phyloP scores from a whole-genome alignment of 2,113 vertebrate species.

The Paedocypris sp. region DNA sequence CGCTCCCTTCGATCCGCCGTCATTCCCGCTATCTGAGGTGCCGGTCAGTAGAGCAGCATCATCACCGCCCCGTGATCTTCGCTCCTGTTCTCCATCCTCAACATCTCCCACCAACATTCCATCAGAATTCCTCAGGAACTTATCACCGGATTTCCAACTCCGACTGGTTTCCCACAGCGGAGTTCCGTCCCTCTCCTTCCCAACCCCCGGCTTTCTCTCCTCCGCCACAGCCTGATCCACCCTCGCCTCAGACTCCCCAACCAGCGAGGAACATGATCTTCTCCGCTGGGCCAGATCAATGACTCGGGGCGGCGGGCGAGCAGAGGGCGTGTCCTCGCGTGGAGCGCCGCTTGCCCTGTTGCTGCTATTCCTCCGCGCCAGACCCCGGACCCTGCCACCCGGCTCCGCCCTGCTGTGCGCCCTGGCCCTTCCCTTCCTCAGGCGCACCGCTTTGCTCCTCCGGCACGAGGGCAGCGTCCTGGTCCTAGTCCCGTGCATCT shows the following conservation, averaged over 20 bases:
- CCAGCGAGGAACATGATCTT: slow-evolving; percentile 31
- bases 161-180: slow-evolving; percentile 31
- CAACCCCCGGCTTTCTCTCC: slow-evolving; percentile 61
- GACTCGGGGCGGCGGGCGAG: slow-evolving; percentile 29
- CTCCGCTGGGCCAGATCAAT: slow-evolving; percentile 32
- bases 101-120: slow-evolving; percentile 27
- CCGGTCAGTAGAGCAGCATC: slow-evolving; percentile 41
- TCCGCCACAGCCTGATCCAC: slow-evolving; percentile 36
- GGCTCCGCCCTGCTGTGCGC: slow-evolving; percentile 56
- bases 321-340: slow-evolving; percentile 32
- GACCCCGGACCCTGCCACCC: slow-evolving; percentile 38
- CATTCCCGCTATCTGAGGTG: slow-evolving; percentile 34
- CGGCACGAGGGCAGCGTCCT: slow-evolving; percentile 70
- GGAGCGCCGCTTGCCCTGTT: slow-evolving; percentile 15
- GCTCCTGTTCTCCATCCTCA: slow-evolving; percentile 43
- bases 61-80: slow-evolving; percentile 52
- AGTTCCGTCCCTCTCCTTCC: slow-evolving; percentile 52
- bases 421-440: slow-evolving; percentile 65
- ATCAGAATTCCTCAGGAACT: too few species aligned
- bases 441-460: slow-evolving; percentile 62
- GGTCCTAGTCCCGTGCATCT: slow-evolving; percentile 67
- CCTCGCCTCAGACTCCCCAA: slow-evolving; percentile 43
- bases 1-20: too few species aligned
- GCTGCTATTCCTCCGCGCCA: slow-evolving; percentile 37
- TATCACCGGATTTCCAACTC: slow-evolving; percentile 30